Conservation (phyloP, 2,888 invertebrate genomes). For the Melieria crassipennis region DNA sequence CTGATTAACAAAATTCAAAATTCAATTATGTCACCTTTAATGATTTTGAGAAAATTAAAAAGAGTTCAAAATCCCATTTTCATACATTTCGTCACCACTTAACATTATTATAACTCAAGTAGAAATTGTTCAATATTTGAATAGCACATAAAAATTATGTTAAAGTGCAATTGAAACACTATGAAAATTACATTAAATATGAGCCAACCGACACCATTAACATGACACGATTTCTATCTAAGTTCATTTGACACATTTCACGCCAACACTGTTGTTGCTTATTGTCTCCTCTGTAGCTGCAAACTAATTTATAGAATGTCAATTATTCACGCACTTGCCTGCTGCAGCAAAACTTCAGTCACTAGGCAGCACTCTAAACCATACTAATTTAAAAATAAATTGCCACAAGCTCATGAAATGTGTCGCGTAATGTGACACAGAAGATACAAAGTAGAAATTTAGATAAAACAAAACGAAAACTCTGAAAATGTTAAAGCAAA, state of each 20-base stretch:
- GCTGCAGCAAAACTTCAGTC: not conserved
- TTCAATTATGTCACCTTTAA: not conserved
- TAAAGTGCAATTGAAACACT: not conserved
- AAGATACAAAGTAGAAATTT: not conserved
- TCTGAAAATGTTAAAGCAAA: not conserved
- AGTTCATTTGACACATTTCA: not conserved
- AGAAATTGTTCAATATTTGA: not conserved
- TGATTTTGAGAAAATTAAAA: not conserved
- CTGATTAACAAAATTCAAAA: not conserved
- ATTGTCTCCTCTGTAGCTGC: not conserved
- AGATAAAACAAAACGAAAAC: not conserved
- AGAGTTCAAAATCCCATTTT: not conserved
- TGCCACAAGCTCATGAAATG: not conserved
- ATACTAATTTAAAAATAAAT: not conserved
- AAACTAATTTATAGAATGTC: not conserved
- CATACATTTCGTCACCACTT: not conserved
- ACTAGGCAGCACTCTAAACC: not conserved
- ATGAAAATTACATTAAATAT: too few species aligned
- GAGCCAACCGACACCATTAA: too few species aligned
- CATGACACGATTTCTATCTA: too few species aligned
- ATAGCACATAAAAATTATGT: not conserved
- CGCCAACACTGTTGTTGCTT: not conserved
- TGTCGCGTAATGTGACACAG: not conserved
- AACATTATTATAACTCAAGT: not conserved
- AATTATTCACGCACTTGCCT: not conserved